Conservation (phyloP, 2,888 invertebrate species). For the Crossocerus cetratus region DNA sequence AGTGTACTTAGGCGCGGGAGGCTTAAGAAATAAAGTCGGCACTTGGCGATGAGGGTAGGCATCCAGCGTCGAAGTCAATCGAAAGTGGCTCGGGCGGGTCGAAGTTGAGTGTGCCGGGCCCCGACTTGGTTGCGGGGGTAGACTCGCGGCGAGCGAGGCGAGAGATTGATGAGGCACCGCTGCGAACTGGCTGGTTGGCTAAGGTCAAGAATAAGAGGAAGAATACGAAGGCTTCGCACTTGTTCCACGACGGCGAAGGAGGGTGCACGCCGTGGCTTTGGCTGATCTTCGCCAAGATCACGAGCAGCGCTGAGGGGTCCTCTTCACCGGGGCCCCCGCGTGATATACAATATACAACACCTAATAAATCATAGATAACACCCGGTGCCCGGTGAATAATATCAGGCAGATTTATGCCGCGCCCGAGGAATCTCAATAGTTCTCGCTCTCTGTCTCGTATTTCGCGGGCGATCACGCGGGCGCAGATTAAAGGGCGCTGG, state of each 20-base stretch:
- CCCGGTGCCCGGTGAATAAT: constrained; percentile 1
- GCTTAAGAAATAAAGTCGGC: background rate
- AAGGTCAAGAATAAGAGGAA: constrained; percentile 46
- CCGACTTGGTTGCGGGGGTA: constrained; percentile 8
- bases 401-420: background rate
- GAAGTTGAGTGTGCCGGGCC: constrained; percentile 13
- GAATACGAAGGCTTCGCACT: constrained; percentile 23
- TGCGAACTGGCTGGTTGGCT: constrained; percentile 41
- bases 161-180: constrained; percentile 44
- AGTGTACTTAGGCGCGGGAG: no score
- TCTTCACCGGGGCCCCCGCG: background rate
- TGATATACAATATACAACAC: constrained; percentile 2
- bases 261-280: constrained; percentile 20
- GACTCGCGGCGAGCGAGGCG: constrained; percentile 10
- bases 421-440: constrained; percentile 29
- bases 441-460: constrained; percentile 3
- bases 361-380: constrained; percentile 5
- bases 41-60: constrained; percentile 21
- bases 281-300: constrained; percentile 17
- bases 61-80: constrained; percentile 21
- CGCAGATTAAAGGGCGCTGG: constrained; percentile 6
- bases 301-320: constrained; percentile 20
- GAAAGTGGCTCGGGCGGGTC: constrained; percentile 25
- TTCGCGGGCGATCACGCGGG: constrained; percentile 23
- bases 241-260: constrained; percentile 19